A percentile compares a stretch with the other conserved stretches of the same genome.
phyloP scores from a whole-genome alignment of 2,888 invertebrate genomes.

The Phaonia tiefii region DNA sequence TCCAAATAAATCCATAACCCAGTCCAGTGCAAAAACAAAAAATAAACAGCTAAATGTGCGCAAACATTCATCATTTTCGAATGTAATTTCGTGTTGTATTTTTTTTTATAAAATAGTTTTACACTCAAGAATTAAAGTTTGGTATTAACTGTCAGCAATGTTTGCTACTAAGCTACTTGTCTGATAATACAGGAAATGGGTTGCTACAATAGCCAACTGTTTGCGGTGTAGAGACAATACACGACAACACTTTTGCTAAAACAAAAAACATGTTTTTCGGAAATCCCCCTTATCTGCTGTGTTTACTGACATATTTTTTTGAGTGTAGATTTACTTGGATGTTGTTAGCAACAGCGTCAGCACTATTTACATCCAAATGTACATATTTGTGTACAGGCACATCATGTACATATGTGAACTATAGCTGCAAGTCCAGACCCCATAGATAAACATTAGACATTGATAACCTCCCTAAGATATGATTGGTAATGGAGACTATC shows the following conservation, averaged over 20 bases:
- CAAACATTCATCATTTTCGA: slow-evolving; percentile 19
- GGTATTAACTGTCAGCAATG: too few species aligned
- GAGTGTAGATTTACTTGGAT: too few species aligned
- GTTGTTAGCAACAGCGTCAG: slow-evolving; percentile 8
- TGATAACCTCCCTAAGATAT: slow-evolving; percentile 1
- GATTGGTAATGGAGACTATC: neutral
- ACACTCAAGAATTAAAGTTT: too few species aligned
- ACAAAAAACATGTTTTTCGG: too few species aligned
- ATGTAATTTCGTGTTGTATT: slow-evolving; percentile 24
- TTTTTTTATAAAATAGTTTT: slow-evolving; percentile 16
- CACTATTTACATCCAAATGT: slow-evolving; percentile 4
- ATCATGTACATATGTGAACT: slow-evolving; percentile 18
- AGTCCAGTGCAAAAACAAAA: neutral
- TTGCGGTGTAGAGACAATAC: too few species aligned
- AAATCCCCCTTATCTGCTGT: too few species aligned
- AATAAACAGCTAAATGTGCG: neutral
- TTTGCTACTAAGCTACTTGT: too few species aligned
- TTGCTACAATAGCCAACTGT: too few species aligned
- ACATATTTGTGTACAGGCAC: slow-evolving; percentile 2
- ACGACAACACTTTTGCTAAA: too few species aligned
- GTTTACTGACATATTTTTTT: too few species aligned
- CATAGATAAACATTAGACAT: slow-evolving; percentile 16
- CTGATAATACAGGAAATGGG: too few species aligned
- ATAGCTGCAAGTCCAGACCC: neutral
- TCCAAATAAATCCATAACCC: slow-evolving; percentile 23